Evolutionary conservation across 2,888 invertebrate species (phyloP), one percentile per base, ranked within the genome.

Genomic region (Pandemis cinnamomeana): DNA sequence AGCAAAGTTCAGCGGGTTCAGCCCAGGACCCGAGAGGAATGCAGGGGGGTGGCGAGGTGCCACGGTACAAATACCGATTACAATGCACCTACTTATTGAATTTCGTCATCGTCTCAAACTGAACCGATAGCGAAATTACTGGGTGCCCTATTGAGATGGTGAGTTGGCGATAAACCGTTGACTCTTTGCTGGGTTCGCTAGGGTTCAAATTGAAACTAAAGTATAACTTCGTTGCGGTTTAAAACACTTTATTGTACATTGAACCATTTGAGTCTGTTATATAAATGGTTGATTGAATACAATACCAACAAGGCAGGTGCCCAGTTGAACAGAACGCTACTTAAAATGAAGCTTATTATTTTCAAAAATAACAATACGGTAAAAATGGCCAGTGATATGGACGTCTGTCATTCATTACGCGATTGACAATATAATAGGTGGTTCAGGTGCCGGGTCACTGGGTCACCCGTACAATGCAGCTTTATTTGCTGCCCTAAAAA

Each of bases 1-100:
- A 92, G 90, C 92, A 94, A 93, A 93, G 93, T 92, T 93, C 93
- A 93, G 87, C 89, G 85, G 87, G 93, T 91, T 92, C 91, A 91
- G 73, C 69, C 69, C 69, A 51, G 93, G 92, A 92, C 91, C 90
- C 86, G 81, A 85, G 86, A 90, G 91, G 92, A 93, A 93, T 93
- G 92, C 87, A 82, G 85, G 89, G 89, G 85, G 86, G 84, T 81
- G 83, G 84, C 84, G 84, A 89, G 89, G 90, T 87, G 88, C 89
- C 87, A 85, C 85, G 86, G 86, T 84, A 85, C 83, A 86, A 87
- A 88, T 87, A 90, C 86, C 84, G 85, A 83, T 85, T 73, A 73
- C 73, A 70, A 72, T 70, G 51, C 66, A 70, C 70, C 66, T 64
- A 70, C 74, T 71, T 74, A 74, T 74, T 74, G 74, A 74, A 74